Base-by-base conservation (phyloP, 1,140 invertebrate genomes). In the Oscheius sp. region DNA sequence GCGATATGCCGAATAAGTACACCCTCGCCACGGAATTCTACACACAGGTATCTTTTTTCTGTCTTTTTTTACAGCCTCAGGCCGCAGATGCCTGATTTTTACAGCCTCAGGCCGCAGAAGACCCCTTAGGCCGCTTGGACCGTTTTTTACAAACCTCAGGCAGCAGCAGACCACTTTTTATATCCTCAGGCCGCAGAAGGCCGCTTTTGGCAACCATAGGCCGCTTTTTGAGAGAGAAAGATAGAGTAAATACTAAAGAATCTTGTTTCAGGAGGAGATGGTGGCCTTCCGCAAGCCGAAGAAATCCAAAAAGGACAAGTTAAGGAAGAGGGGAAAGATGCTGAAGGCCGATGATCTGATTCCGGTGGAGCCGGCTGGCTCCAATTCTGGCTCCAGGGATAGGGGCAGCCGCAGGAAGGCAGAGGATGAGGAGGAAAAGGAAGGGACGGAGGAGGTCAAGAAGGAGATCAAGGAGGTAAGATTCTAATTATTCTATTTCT, bases 231-330 rank as follows among this genome's bases (percentile, higher is more conserved):
- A n/a, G n/a, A n/a, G n/a, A n/a, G n/a, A n/a, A n/a, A n/a, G n/a
- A n/a, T n/a, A n/a, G n/a, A n/a, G n/a, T n/a, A n/a, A n/a, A n/a
- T n/a, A n/a, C 18, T 70, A 31, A 45, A 75, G 49, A 35, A 76
- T 72, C 68, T 68, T 29, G 29, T 74, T 75, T 49, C 75, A 68
- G 46, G 79, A 90, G 87, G 80, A 85, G 34, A 82, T 84, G 76
- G 88, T 92, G 38, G 88, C 90, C 83, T 94, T 99, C 85, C 97
- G 96, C 84, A 97, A 97, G 86, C 88, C 91, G 32, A 97, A 94
- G 83, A 95, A 93, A 83, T 95, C 92, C 87, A 89, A 91, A 75
- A 85, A 79, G 68, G 79, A 81, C 1, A 88, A 85, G 76, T 74
- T 88, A 29, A 79, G 88, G 4, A 88, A 88, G 76, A 86, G 85